Percentiles rank a stretch among this genome's conserved stretches.
Evolutionary conservation across 2,888 invertebrate genomes (phyloP).

Genomic region (Drosophila engyochracea): DNA sequence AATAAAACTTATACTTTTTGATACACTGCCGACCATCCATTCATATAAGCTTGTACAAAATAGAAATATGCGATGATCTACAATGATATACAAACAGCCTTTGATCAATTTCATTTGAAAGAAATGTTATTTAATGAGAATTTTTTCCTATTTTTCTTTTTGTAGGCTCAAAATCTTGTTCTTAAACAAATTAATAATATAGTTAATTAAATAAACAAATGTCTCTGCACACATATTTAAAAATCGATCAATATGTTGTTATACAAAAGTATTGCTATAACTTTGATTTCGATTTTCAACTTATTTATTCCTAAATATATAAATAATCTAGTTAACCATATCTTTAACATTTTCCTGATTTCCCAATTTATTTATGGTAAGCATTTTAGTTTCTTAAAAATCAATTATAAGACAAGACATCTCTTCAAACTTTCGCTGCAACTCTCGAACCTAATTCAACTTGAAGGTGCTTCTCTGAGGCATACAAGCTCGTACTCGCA

Average conservation of each 20-base stretch:
- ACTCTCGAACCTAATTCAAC: conserved; percentile 2
- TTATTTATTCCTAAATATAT: background rate
- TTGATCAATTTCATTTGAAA: conserved; percentile 58
- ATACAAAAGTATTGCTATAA: rapidly evolving
- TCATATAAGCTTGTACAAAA: conserved; percentile 7
- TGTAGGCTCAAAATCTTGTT: background rate
- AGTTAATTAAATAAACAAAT: background rate
- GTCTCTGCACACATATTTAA: background rate
- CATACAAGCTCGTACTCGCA: conserved; percentile 13
- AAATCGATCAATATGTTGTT: background rate
- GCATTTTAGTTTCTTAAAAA: background rate
- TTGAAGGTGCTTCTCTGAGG: background rate
- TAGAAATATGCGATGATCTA: conserved; percentile 38
- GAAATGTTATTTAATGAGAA: conserved; percentile 18
- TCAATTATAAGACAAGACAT: background rate
- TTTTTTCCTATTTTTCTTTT: background rate
- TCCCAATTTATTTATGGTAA: background rate
- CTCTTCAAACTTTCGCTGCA: background rate
- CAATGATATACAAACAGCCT: conserved; percentile 38
- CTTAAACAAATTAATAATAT: background rate
- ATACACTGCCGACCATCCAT: conserved; percentile 54
- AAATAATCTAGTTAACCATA: background rate
- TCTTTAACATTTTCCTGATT: background rate
- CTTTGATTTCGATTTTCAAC: background rate
- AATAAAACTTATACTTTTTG: conserved; percentile 79